Percentiles rank a stretch among this genome's conserved stretches.
Conservation (phyloP, 2,888 invertebrate species). For the Falcaria lacertinaria region DNA sequence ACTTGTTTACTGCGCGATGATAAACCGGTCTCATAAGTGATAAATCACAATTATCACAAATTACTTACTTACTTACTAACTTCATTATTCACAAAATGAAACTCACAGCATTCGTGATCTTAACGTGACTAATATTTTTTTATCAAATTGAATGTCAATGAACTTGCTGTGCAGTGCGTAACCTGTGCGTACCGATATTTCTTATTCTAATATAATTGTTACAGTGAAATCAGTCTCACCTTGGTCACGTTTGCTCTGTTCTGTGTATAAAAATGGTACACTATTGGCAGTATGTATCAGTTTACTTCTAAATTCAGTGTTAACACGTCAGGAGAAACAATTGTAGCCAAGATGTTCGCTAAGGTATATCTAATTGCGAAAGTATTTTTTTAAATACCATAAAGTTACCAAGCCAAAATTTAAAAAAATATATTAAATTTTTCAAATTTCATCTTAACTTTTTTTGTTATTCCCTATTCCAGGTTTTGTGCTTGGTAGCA, state of each 20-base stretch:
- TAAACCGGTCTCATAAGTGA: too few relatives aligned
- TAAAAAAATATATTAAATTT: too few relatives aligned
- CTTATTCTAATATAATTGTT: conserved; percentile 4
- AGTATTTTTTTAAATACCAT: background rate
- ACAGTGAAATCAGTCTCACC: conserved; percentile 7
- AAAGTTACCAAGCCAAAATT: background rate
- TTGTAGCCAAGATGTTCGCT: background rate
- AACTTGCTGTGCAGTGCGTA: background rate
- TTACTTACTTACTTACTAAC: too few relatives aligned
- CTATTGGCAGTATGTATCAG: conserved; percentile 8
- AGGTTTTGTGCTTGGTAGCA: conserved; percentile 12
- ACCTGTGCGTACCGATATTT: background rate
- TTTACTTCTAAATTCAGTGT: background rate
- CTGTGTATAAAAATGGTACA: conserved; percentile 9
- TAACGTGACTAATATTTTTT: background rate
- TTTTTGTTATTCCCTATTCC: background rate
- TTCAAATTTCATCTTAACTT: too few relatives aligned
- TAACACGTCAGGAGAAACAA: background rate
- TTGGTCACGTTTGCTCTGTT: conserved; percentile 7
- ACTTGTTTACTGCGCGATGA: too few relatives aligned
- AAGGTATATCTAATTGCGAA: conserved; percentile 1
- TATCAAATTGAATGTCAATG: background rate
- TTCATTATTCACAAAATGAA: too few relatives aligned
- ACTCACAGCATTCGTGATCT: too few relatives aligned
- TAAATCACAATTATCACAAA: too few relatives aligned